These are phyloP conservation scores for Pteruthius melanotis DNA, from an alignment of 2,113 vertebrate genomes.

Conservation along the genomic window DNA sequence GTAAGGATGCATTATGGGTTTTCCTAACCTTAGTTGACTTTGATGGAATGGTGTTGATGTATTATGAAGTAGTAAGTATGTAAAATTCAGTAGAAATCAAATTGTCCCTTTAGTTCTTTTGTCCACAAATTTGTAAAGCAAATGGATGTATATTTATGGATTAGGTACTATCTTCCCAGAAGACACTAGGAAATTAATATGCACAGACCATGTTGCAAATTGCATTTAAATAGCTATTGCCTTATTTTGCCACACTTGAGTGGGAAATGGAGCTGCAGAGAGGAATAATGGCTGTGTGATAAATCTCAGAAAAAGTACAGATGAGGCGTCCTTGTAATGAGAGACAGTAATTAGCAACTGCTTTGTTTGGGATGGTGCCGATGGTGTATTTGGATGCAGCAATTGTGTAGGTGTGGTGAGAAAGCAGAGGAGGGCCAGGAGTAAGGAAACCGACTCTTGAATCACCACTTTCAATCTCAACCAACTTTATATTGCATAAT, in stretches of 20 bases:
- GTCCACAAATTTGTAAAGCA: not conserved
- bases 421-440: not conserved
- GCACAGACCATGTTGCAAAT: not conserved
- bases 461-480: not conserved
- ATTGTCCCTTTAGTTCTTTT: not conserved
- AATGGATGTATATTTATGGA: not conserved
- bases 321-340: not conserved
- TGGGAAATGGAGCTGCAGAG: conserved; percentile 11
- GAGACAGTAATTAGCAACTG: conserved; percentile 20
- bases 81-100: not conserved
- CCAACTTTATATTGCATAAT: not conserved
- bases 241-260: not conserved
- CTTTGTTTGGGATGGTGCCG: not conserved
- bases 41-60: not conserved
- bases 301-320: not conserved
- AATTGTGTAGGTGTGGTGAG: not conserved
- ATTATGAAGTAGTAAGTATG: not conserved
- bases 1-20: not conserved
- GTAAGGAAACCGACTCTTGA: not conserved
- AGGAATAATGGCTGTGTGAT: conserved; percentile 16
- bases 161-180: not conserved
- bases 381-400: not conserved
- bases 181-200: not conserved
- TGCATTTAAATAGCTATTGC: not conserved
- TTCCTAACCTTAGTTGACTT: not conserved